Evolutionary conservation across 2,888 invertebrate genomes (phyloP).

Genomic region (Amiota mariae): DNA sequence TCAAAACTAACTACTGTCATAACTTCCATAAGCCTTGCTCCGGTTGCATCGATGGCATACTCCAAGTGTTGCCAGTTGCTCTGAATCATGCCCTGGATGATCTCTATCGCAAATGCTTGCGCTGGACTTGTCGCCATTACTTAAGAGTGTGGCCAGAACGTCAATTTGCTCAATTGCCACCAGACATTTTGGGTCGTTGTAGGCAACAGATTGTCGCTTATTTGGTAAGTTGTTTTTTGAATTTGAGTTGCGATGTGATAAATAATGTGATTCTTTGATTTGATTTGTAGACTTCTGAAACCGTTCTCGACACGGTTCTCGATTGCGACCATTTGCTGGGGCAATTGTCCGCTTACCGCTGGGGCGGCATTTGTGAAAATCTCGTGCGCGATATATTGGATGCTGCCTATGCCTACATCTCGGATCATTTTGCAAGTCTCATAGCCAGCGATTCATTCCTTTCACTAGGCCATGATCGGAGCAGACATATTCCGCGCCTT

Average conservation of each 20-base stretch:
- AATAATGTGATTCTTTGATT: not conserved
- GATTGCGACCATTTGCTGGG: slow-evolving; percentile 88
- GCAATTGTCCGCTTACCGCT: slow-evolving; percentile 84
- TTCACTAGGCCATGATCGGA: slow-evolving; percentile 80
- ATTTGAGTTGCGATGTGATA: not conserved
- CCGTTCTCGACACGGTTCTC: slow-evolving; percentile 86
- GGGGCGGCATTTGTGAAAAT: slow-evolving; percentile 83
- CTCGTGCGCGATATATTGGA: slow-evolving; percentile 87
- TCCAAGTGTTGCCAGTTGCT: slow-evolving; percentile 90
- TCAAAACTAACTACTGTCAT: slow-evolving; percentile 93
- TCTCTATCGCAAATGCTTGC: slow-evolving; percentile 86
- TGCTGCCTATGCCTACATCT: slow-evolving; percentile 85
- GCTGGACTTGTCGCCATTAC: slow-evolving; percentile 92
- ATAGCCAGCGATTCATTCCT: slow-evolving; percentile 81
- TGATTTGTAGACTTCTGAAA: slow-evolving; percentile 79
- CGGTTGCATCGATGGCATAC: slow-evolving; percentile 88
- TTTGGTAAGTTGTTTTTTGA: slow-evolving; percentile 76
- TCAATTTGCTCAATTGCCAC: slow-evolving; percentile 88
- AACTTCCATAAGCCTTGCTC: slow-evolving; percentile 95
- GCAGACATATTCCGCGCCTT: slow-evolving; percentile 83
- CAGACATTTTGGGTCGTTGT: slow-evolving; percentile 87
- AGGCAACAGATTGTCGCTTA: slow-evolving; percentile 87
- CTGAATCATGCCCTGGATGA: slow-evolving; percentile 91
- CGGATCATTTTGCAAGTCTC: slow-evolving; percentile 85
- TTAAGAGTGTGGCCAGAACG: slow-evolving; percentile 93